phyloP scores from a whole-genome alignment of 2,888 invertebrate species.

The Mimachlamys varia region DNA sequence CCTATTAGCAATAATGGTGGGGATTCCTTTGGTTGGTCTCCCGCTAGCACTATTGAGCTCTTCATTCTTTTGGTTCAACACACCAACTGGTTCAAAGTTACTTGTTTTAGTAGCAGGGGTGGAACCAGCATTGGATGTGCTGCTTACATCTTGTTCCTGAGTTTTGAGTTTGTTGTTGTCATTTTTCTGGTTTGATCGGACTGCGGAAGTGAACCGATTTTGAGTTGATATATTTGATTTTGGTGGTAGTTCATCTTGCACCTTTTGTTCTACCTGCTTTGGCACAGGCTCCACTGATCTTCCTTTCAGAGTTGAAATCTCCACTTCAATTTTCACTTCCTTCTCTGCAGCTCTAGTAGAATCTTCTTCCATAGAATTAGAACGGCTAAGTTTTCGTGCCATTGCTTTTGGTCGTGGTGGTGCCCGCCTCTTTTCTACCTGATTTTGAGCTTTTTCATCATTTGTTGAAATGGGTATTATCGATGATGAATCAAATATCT shows the following conservation, averaged over 20 bases:
- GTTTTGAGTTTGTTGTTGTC: conserved; percentile 26
- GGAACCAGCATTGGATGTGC: not conserved
- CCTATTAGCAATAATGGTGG: conserved; percentile 65
- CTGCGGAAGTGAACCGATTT: not conserved
- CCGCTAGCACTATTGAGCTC: conserved; percentile 45
- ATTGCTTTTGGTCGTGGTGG: conserved; percentile 36
- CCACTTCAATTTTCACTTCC: conserved; percentile 11
- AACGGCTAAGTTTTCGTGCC: not conserved
- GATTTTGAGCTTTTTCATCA: not conserved
- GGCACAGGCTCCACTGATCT: not conserved
- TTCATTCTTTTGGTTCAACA: not conserved
- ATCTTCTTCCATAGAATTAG: not conserved
- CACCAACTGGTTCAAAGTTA: conserved; percentile 22
- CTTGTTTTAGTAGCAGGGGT: not conserved
- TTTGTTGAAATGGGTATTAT: conserved; percentile 47
- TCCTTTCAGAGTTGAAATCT: not conserved
- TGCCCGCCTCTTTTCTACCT: not conserved
- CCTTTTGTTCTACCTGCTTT: conserved; percentile 29
- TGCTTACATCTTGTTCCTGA: not conserved
- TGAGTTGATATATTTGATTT: not conserved
- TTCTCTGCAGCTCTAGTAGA: not conserved
- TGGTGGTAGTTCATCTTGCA: conserved; percentile 39
- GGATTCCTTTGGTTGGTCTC: conserved; percentile 62
- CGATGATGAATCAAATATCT: conserved; percentile 63
- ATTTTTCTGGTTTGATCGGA: not conserved